A percentile compares a stretch with the other conserved stretches of the same genome.
These are phyloP conservation scores for Crematogaster levior DNA, from an alignment of 2,888 invertebrate species.

Conservation along the genomic window DNA sequence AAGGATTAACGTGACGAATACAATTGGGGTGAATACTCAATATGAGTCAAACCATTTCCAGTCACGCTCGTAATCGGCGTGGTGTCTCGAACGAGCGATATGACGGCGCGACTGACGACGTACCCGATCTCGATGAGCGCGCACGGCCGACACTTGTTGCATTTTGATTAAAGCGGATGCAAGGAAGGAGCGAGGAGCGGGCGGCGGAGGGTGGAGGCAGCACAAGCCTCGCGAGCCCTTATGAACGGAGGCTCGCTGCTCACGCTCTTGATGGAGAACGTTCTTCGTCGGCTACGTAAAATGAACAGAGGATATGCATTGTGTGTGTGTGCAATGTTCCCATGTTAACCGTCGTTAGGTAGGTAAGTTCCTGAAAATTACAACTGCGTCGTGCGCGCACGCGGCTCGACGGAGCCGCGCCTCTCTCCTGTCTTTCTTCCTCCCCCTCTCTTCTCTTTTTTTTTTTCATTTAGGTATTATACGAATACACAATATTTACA, in stretches of 20 bases:
- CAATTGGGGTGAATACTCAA: conserved; percentile 25
- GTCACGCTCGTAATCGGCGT: conserved; percentile 9
- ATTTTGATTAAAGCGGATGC: conserved; percentile 80
- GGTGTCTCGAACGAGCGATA: conserved; percentile 22
- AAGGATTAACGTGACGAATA: conserved; percentile 20
- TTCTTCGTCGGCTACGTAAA: conserved; percentile 74
- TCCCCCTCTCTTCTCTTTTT: too few relatives aligned
- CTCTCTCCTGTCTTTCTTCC: not conserved
- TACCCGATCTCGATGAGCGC: conserved; percentile 49
- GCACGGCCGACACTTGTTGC: conserved; percentile 59
- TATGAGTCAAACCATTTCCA: conserved; percentile 30
- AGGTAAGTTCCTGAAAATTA: conserved; percentile 46
- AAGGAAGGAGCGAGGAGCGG: conserved; percentile 8
- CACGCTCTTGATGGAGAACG: conserved; percentile 71
- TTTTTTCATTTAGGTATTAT: conserved; percentile 25
- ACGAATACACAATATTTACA: conserved; percentile 45
- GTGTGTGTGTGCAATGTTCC: conserved; percentile 82
- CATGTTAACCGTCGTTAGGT: conserved; percentile 73
- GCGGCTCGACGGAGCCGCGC: conserved; percentile 25
- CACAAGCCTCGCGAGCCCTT: conserved; percentile 60
- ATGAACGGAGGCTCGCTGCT: conserved; percentile 39
- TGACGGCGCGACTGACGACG: conserved; percentile 35
- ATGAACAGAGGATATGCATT: conserved; percentile 84
- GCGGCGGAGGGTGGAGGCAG: conserved; percentile 15
- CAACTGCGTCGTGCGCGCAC: conserved; percentile 28